Evolutionary conservation across 2,888 invertebrate species (phyloP), one percentile per base, ranked within the genome.

Genomic region (Hemithea aestivaria): DNA sequence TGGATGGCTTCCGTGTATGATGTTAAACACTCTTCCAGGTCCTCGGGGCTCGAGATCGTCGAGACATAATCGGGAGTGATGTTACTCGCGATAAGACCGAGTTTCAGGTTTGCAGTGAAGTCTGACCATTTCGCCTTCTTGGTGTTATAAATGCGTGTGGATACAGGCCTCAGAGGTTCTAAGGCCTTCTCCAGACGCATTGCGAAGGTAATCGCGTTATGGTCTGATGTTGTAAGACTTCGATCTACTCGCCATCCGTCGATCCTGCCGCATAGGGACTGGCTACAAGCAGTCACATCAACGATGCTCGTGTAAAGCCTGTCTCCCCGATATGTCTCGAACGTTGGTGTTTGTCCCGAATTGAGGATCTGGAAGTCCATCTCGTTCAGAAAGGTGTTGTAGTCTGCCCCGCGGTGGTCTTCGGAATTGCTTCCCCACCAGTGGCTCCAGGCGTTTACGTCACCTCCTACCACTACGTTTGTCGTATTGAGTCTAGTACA

Each of bases 211-310:
- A 27, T 35, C 11, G 47, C 48, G 27, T n/a, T n/a, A n/a, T 50
- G 53, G 37, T 56, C 56, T 3, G 53, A 48, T 22, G 29, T 41
- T 0, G 39, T 42, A n/a, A n/a, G 3, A 49, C 6, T 0, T 6
- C 28, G 7, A 6, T 6, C 43, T 1, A 47, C 43, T 27, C 35
- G 39, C 43, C 43, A 43, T 6, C 20, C 22, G 0, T 35, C 35
- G 0, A 46, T n/a, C 1, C 8, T 2, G 5, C 20, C 28, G n/a
- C 48, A 20, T 6, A 46, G 6, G 3, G 25, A 16, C 7, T 1
- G 0, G 0, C 41, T 24, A 25, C 49, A 49, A 0, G 33, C 40
- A 6, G 54, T 52, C 0, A 54, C 29, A 11, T 56, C 58, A 0
- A 55, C 48, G n/a, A 7, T 11, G 26, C 53, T 56, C 0, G 24